Evolutionary conservation across 2,888 invertebrate genomes (phyloP).

Genomic region (Drosophila neotestacea): DNA sequence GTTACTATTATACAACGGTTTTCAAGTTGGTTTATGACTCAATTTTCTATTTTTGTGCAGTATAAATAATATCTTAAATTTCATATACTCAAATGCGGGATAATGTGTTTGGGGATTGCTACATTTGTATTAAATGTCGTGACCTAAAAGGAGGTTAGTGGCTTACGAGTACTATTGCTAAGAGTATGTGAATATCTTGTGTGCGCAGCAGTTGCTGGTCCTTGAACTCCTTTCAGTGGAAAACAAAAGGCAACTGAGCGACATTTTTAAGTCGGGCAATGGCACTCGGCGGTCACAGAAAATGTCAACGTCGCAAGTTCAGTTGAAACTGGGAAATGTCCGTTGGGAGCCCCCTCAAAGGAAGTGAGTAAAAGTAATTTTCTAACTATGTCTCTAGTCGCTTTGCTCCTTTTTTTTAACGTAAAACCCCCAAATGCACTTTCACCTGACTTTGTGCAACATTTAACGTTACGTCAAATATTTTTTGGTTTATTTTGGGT

Average conservation of each 20-base stretch:
- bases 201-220: conserved; percentile 32
- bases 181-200: conserved; percentile 1
- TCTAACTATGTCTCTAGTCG: conserved; percentile 52
- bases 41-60: too few relatives aligned
- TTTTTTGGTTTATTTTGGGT: conserved; percentile 31
- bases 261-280: conserved; percentile 6
- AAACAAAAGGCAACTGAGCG: conserved; percentile 43
- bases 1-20: too few relatives aligned
- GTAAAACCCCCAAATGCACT: conserved; percentile 36
- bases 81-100: background rate
- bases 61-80: background rate
- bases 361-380: conserved; percentile 74
- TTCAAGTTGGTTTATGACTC: too few relatives aligned
- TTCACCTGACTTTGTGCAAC: conserved; percentile 56
- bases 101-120: background rate
- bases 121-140: conserved; percentile 9
- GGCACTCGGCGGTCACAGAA: conserved; percentile 28
- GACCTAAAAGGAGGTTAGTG: conserved; percentile 14
- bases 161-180: background rate
- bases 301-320: conserved; percentile 56
- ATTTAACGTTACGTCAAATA: conserved; percentile 61
- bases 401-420: background rate
- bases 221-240: conserved; percentile 51
- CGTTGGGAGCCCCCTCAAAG: conserved; percentile 55
- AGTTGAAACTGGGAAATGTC: conserved; percentile 55